Base-by-base conservation (phyloP, 2,888 invertebrate genomes). In the Clunio marinus region DNA sequence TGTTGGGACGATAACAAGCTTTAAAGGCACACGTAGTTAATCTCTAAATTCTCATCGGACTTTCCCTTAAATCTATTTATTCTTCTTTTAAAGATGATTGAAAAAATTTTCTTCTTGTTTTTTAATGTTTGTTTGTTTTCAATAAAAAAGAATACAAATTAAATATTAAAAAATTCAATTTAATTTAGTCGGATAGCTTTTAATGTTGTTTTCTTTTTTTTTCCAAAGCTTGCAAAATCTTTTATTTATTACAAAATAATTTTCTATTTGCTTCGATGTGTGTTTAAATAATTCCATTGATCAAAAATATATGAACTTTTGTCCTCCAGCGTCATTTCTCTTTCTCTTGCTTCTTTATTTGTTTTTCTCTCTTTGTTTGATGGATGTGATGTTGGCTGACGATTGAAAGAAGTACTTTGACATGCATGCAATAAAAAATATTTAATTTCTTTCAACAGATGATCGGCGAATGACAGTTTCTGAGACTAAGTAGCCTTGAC, bases 401-500 rank as follows among this genome's bases (percentile, higher is more conserved):
- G 13, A 15, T 13, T 15, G 13, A 15, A 45, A 45, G 7, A 4
- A 13, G 57, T 3, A 22, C 2, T 51, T 17, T 22, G 24, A 13
- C 24, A 20, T 65, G 62, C 7, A 63, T n/a, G n/a, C n/a, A 46
- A 45, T 27, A 20, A 55, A 63, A 63, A 17, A 51, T 2, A 28
- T 32, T 66, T 66, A 66, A 20, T 46, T 28, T 25, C 66, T 45
- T 55, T 66, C 66, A 35, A 66, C 46, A n/a, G 66, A 66, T 66
- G 66, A 66, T 55, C 46, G 66, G 27, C 66, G 66, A 13, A 8
- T 24, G 17, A 66, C 66, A 27, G 66, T 66, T 32, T 66, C 66
- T 22, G 51, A n/a, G 73, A 93, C 92, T 80, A 93, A 84, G 82
- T 92, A 92, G 75, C 93, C 91, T 82, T 91, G 91, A 77, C 92